Evolutionary conservation across 2,888 invertebrate species (phyloP).

Genomic region (Nomada hirtipes): DNA sequence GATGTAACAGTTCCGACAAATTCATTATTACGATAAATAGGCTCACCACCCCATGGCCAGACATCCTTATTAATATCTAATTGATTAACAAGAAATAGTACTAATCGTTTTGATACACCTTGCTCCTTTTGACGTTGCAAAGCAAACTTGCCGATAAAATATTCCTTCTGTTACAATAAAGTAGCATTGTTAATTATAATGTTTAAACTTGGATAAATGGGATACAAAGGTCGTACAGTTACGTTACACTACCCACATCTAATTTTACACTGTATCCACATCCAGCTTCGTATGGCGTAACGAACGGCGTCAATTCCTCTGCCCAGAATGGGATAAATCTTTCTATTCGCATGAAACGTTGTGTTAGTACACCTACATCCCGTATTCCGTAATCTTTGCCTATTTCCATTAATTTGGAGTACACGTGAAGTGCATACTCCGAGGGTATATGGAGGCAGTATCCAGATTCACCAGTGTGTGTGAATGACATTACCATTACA

Average conservation of each 20-base stretch:
- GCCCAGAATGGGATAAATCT: conserved; percentile 91
- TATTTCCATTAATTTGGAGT: conserved; percentile 88
- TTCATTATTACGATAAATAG: conserved; percentile 88
- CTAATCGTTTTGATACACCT: conserved; percentile 87
- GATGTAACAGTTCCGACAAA: conserved; percentile 89
- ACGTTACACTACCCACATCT: conserved; percentile 79
- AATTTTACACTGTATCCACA: conserved; percentile 87
- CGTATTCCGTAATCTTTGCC: conserved; percentile 89
- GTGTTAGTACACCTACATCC: conserved; percentile 89
- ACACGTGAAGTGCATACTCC: conserved; percentile 91
- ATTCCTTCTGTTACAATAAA: conserved; percentile 83
- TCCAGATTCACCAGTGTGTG: conserved; percentile 90
- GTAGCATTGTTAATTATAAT: not conserved
- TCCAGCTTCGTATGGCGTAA: conserved; percentile 88
- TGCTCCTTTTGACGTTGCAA: conserved; percentile 87
- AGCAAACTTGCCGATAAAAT: conserved; percentile 89
- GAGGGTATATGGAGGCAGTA: conserved; percentile 90
- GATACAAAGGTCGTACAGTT: not conserved
- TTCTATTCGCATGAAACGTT: conserved; percentile 89
- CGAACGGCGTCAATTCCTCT: conserved; percentile 87
- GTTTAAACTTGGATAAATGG: not conserved
- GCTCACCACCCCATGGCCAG: conserved; percentile 90
- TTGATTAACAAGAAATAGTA: conserved; percentile 87
- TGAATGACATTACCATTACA: conserved; percentile 89
- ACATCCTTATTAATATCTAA: conserved; percentile 88